phyloP scores from a whole-genome alignment of 2,113 vertebrate species.

The Pedionomus torquatus region DNA sequence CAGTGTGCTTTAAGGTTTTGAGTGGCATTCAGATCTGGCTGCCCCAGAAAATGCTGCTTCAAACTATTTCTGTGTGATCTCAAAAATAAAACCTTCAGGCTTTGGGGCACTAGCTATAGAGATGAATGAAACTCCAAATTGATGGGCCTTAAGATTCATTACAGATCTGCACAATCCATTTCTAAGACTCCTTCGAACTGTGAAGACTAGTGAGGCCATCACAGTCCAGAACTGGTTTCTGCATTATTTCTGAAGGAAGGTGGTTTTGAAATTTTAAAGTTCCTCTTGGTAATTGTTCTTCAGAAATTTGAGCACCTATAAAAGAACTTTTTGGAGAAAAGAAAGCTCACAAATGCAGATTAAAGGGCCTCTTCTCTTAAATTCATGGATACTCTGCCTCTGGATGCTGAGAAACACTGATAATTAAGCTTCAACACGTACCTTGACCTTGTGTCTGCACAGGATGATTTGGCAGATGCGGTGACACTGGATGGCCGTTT shows the following conservation, averaged over 20 bases:
- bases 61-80: neutral
- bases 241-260: neutral
- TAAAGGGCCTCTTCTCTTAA: neutral
- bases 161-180: neutral
- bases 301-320: neutral
- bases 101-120: neutral
- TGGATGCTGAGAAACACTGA: neutral
- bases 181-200: neutral
- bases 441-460: neutral
- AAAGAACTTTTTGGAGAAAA: neutral
- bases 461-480: conserved; percentile 85
- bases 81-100: neutral
- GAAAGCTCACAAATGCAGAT: neutral
- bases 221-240: neutral
- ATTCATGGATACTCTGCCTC: neutral
- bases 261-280: neutral
- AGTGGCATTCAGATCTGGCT: neutral
- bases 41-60: neutral
- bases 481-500: conserved; percentile 79
- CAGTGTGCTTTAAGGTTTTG: neutral
- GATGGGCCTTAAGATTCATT: neutral
- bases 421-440: neutral
- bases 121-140: neutral
- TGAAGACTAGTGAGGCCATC: neutral
- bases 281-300: neutral